Conservation (phyloP, 2,888 invertebrate species). For the Amphiduros pacificus region DNA sequence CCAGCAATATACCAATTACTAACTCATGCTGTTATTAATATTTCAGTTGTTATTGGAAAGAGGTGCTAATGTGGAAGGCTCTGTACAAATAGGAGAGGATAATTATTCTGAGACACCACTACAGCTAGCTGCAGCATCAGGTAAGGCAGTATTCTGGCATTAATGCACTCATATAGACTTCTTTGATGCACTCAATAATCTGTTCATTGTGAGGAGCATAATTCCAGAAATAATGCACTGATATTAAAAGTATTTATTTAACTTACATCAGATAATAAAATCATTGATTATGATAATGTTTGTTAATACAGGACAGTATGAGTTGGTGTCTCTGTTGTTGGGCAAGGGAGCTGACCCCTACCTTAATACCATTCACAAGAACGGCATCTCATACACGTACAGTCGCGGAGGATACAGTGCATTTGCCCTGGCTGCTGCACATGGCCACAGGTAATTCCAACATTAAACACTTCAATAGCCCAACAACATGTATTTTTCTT, state of each 20-base stretch:
- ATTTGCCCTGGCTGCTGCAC: constrained; percentile 85
- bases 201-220: too few species aligned
- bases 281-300: neutral
- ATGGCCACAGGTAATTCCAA: constrained; percentile 70
- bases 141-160: too few species aligned
- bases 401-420: constrained; percentile 81
- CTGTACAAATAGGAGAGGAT: constrained; percentile 79
- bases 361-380: constrained; percentile 79
- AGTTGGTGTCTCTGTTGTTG: constrained; percentile 77
- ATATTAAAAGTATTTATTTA: too few species aligned
- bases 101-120: constrained; percentile 85
- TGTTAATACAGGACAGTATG: constrained; percentile 61
- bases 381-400: constrained; percentile 75
- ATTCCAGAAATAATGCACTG: too few species aligned
- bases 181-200: too few species aligned
- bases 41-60: constrained; percentile 69
- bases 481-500: too few species aligned
- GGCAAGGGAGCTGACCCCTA: constrained; percentile 88
- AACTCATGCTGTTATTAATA: neutral
- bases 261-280: too few species aligned
- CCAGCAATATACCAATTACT: too few species aligned
- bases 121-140: constrained; percentile 72
- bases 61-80: constrained; percentile 84
- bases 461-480: too few species aligned
- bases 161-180: too few species aligned